Base-by-base conservation (phyloP, 2,797 vertebrate genomes). In the Trachurus trachurus region DNA sequence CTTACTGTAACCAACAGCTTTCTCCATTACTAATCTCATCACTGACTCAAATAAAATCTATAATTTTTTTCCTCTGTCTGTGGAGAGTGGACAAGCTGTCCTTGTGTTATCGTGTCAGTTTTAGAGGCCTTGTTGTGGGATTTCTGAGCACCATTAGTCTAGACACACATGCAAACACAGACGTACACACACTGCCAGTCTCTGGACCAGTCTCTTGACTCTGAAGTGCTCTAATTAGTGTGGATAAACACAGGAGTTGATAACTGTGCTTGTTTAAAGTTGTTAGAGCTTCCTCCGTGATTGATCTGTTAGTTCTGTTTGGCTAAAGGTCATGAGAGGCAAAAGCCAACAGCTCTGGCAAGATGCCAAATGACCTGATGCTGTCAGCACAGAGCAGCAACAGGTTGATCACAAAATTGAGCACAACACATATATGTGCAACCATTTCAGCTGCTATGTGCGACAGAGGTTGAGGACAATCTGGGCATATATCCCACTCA, bases 171-270 rank as follows among this genome's bases (percentile, higher is more conserved):
- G 1, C 52, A 62, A 31, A 47, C 58, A 52, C 39, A 59, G n/a
- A 72, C 16, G 65, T 11, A 69, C n/a, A 70, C 62, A 81, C 73
- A 65, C 59, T 54, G 44, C 47, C 81, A 37, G 34, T 8, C 34
- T 37, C 34, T 37, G 85, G 68, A 49, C 59, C 79, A 80, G 81
- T 82, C 91, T 89, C 91, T 91, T 78, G 80, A 90, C 81, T 71
- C 76, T 89, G 83, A 86, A 92, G 92, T 86, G 80, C 40, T 81
- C 77, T 92, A 92, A 93, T 94, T 92, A 91, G 87, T 61, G 58
- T 61, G 76, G 82, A 82, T 89, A 91, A 91, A 92, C 82, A 93
- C 15, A 81, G 71, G 74, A 84, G 80, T 66, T 83, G 80, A 84
- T 82, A 60, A 69, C 72, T 9, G 69, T 56, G 83, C 82, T 88